Percentiles rank a stretch among this genome's conserved stretches.
Conservation (phyloP, 2,888 invertebrate genomes). For the Acleris emargana region DNA sequence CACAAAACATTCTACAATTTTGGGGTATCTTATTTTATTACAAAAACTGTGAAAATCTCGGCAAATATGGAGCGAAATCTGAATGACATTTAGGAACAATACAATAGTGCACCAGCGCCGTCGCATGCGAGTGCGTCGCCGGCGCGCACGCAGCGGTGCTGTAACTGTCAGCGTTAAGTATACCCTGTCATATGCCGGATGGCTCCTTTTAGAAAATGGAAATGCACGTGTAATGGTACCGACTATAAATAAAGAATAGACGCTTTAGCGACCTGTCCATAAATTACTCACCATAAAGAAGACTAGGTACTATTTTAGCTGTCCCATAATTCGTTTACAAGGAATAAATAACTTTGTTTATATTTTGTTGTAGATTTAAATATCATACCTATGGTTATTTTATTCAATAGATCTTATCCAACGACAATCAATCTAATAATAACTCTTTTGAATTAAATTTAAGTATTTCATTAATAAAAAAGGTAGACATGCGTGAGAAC, state of each 20-base stretch:
- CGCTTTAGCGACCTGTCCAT: too few species aligned
- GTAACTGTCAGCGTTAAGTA: slow-evolving; percentile 31
- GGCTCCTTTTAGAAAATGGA: slow-evolving; percentile 25
- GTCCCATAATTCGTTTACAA: too few species aligned
- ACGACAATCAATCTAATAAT: neutral
- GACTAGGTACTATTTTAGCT: too few species aligned
- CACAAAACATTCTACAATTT: too few species aligned
- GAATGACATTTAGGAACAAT: slow-evolving; percentile 19
- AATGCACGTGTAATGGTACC: neutral
- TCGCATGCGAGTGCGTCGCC: slow-evolving; percentile 23
- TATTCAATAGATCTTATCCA: too few species aligned
- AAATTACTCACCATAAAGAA: too few species aligned
- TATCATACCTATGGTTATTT: too few species aligned
- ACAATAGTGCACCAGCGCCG: slow-evolving; percentile 26
- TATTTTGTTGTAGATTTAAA: too few species aligned
- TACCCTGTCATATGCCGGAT: slow-evolving; percentile 17
- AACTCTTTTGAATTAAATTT: slow-evolving; percentile 8
- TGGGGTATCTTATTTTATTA: neutral
- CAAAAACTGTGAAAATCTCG: neutral
- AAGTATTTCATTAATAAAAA: slow-evolving; percentile 2
- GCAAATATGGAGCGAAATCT: slow-evolving; percentile 10
- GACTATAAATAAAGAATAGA: neutral
- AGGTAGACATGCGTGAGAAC: neutral
- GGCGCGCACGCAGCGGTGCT: slow-evolving; percentile 17
- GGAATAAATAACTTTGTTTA: too few species aligned